Evolutionary conservation across 2,113 vertebrate genomes (phyloP), one percentile per base, ranked within the genome.

Genomic region (Lathamus discolor): DNA sequence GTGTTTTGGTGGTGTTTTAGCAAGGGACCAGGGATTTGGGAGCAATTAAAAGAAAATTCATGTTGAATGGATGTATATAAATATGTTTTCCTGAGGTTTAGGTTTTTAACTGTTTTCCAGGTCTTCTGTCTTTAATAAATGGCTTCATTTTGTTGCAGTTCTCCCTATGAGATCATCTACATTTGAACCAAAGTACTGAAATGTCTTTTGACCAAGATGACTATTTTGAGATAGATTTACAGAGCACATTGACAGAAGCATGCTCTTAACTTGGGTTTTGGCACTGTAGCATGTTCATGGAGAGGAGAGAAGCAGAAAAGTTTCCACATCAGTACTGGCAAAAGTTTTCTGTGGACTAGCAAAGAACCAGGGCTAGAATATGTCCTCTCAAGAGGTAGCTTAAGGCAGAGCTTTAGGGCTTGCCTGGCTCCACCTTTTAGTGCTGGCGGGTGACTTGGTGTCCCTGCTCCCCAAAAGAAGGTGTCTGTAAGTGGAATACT

Each of bases 101-200:
- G 51, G 55, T 44, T 93, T 94, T 69, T 41, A 91, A 95, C 74
- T 31, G 39, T 77, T 94, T 92, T 92, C 74, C 88, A 91, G 81
- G 49, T 86, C 46, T 94, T 92, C 94, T 95, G 91, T 88, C 87
- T 96, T 93, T 90, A 95, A 96, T 93, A 95, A 96, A 88, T 41
- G 54, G 5, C 64, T 86, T 57, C 6, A 28, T 83, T 90, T 90
- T 59, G 51, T 46, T 95, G 46, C 44, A 95, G 76, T 87, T 95
- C 80, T 49, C 66, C 6, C n/a, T 92, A 86, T 97, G 95, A 96
- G 92, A 94, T 96, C 93, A 96, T 95, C 76, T 86, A 35, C 46
- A 77, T 90, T 82, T 88, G 91, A 94, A 96, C 61, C 28, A 64
- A 97, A 95, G n/a, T 49, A 86, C 57, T 91, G 93, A 95, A 95